These are phyloP conservation scores for Euwallacea fornicatus DNA, from an alignment of 1,140 invertebrate species.

Conservation along the genomic window DNA sequence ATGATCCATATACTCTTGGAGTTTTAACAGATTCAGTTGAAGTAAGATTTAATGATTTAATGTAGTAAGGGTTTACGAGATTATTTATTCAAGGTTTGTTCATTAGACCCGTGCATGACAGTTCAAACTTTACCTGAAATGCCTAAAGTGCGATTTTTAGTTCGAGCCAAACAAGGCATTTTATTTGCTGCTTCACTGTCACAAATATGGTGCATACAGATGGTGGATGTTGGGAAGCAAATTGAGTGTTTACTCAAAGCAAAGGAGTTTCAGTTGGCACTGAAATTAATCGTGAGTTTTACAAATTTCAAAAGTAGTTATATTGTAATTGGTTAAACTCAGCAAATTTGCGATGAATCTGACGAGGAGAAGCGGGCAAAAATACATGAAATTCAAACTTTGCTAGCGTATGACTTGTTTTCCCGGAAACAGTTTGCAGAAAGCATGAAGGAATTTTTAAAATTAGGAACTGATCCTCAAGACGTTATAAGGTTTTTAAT, in stretches of 20 bases:
- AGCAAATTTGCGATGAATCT: slow-evolving; percentile 80
- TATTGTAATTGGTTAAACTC: not conserved
- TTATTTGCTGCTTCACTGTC: slow-evolving; percentile 85
- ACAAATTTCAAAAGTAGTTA: not conserved
- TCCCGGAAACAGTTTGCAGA: slow-evolving; percentile 83
- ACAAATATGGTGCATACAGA: slow-evolving; percentile 83
- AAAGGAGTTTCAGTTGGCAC: slow-evolving; percentile 92
- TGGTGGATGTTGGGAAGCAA: slow-evolving; percentile 78
- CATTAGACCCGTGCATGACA: slow-evolving; percentile 66
- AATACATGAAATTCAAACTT: slow-evolving; percentile 84
- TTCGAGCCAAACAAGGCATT: slow-evolving; percentile 70
- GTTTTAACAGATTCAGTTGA: slow-evolving; percentile 80
- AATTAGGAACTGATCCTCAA: slow-evolving; percentile 87
- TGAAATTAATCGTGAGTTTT: slow-evolving; percentile 82
- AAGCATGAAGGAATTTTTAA: slow-evolving; percentile 88
- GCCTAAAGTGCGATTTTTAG: slow-evolving; percentile 65
- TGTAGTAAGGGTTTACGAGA: slow-evolving; percentile 3
- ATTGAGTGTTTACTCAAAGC: slow-evolving; percentile 78
- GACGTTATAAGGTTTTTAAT: slow-evolving; percentile 77
- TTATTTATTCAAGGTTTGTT: slow-evolving; percentile 55
- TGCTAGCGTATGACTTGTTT: slow-evolving; percentile 90
- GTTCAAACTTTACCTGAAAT: slow-evolving; percentile 79
- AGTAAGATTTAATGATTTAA: slow-evolving; percentile 43
- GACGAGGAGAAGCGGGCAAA: slow-evolving; percentile 79
- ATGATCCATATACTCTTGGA: slow-evolving; percentile 87